Conservation (phyloP, 2,113 vertebrate genomes). For the Morone saxatilis region DNA sequence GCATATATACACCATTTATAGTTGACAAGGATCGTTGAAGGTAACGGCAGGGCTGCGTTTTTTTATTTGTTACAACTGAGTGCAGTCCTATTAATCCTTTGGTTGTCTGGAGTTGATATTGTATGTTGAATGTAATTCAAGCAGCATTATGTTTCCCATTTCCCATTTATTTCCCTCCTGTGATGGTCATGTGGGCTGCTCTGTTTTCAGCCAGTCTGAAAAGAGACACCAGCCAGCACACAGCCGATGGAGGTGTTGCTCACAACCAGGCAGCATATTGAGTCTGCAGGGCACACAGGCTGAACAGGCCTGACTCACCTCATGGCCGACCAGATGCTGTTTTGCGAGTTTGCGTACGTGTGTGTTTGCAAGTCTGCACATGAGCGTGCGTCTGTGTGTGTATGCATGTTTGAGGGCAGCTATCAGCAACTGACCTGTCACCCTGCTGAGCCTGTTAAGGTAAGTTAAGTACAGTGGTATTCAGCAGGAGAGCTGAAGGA, state of each 20-base stretch:
- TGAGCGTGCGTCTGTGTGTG: not conserved
- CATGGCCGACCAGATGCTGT: slow-evolving; percentile 40
- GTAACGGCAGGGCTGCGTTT: not conserved
- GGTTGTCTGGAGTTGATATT: too few species aligned
- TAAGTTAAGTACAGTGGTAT: slow-evolving; percentile 22
- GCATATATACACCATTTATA: not conserved
- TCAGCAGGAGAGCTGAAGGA: slow-evolving; percentile 47
- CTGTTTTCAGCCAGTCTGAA: slow-evolving; percentile 2
- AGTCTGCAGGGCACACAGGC: slow-evolving; percentile 25
- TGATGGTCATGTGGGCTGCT: not conserved
- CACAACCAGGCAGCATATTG: slow-evolving; percentile 31
- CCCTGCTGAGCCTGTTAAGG: slow-evolving; percentile 20
- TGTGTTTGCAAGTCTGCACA: not conserved
- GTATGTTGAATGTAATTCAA: not conserved
- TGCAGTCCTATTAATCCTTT: not conserved
- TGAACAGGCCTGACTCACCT: slow-evolving; percentile 44
- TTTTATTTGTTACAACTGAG: not conserved
- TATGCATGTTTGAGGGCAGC: slow-evolving; percentile 1
- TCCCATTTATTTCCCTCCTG: slow-evolving; percentile 4
- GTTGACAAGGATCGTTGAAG: not conserved
- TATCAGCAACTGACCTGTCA: slow-evolving; percentile 51
- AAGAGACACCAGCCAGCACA: slow-evolving; percentile 12
- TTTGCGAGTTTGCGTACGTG: not conserved
- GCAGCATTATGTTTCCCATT: not conserved
- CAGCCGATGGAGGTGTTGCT: not conserved